Evolutionary conservation across 2,888 invertebrate genomes (phyloP).

Genomic region (Cephus nigrinus): DNA sequence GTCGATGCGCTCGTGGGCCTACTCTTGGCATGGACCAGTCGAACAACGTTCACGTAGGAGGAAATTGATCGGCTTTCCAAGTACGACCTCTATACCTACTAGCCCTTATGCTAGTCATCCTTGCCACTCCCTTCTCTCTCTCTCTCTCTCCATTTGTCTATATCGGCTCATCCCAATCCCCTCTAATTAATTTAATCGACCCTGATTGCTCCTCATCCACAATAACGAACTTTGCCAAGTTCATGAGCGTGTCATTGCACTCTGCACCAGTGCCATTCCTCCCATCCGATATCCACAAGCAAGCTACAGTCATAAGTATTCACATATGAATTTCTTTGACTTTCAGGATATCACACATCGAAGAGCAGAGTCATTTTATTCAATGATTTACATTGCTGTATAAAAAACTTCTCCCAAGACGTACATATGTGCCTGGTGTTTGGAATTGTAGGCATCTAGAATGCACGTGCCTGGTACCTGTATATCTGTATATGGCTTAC

Average conservation of each 20-base stretch:
- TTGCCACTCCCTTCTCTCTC: no score
- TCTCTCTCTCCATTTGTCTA: background rate
- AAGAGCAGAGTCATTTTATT: no score
- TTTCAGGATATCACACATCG: no score
- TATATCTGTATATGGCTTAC: background rate
- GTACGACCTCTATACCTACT: background rate
- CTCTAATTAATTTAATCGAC: constrained; percentile 13
- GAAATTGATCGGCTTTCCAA: constrained; percentile 16
- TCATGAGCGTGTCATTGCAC: background rate
- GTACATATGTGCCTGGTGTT: background rate
- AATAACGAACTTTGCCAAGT: background rate
- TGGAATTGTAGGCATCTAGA: background rate
- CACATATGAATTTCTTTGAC: background rate
- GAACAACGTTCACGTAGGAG: constrained; percentile 1
- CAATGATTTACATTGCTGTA: no score
- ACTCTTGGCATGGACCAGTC: constrained; percentile 15
- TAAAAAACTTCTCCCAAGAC: no score
- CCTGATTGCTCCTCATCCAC: background rate
- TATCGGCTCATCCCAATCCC: background rate
- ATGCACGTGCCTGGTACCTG: background rate
- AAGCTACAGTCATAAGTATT: background rate
- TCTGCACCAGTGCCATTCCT: background rate
- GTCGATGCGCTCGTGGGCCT: background rate
- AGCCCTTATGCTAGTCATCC: background rate
- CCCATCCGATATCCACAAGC: background rate